phyloP scores from a whole-genome alignment of 2,888 invertebrate genomes.

The Lithophane socia region DNA sequence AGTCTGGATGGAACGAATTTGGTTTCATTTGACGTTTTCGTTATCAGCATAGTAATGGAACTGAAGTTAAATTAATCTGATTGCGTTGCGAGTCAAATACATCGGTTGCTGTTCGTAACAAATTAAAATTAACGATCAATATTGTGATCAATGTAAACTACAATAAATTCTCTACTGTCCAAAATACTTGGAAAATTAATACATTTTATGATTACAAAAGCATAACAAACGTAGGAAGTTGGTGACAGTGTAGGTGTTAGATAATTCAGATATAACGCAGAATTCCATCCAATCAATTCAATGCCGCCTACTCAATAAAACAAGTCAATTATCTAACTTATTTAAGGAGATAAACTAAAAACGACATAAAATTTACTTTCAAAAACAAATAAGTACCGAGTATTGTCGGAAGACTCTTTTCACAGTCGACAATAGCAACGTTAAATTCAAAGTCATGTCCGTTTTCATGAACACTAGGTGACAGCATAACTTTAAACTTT shows the following conservation, averaged over 20 bases:
- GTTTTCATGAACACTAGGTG: not conserved
- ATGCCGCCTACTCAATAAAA: constrained; percentile 24
- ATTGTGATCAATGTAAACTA: not conserved
- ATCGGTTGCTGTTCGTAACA: constrained; percentile 10
- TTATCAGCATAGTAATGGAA: constrained; percentile 17
- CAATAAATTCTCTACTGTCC: not conserved
- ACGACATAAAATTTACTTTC: constrained; percentile 33
- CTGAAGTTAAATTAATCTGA: constrained; percentile 27
- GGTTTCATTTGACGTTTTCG: constrained; percentile 4
- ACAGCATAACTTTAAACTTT: not conserved
- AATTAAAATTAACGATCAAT: constrained; percentile 15
- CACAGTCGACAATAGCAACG: constrained; percentile 18
- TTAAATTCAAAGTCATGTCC: constrained; percentile 11
- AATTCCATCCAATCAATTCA: constrained; percentile 19
- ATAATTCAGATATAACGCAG: not conserved
- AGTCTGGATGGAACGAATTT: not conserved
- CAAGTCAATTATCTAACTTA: constrained; percentile 27
- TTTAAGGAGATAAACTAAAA: constrained; percentile 28
- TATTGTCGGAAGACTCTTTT: constrained; percentile 16
- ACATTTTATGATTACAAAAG: not conserved
- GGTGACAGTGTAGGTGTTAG: not conserved
- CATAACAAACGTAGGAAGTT: not conserved
- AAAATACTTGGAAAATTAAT: not conserved
- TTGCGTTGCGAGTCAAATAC: constrained; percentile 8
- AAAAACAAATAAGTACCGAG: constrained; percentile 15